Percentiles rank a stretch among this genome's conserved stretches.
phyloP scores from a whole-genome alignment of 2,113 vertebrate genomes.

The Collichthys lucidus region DNA sequence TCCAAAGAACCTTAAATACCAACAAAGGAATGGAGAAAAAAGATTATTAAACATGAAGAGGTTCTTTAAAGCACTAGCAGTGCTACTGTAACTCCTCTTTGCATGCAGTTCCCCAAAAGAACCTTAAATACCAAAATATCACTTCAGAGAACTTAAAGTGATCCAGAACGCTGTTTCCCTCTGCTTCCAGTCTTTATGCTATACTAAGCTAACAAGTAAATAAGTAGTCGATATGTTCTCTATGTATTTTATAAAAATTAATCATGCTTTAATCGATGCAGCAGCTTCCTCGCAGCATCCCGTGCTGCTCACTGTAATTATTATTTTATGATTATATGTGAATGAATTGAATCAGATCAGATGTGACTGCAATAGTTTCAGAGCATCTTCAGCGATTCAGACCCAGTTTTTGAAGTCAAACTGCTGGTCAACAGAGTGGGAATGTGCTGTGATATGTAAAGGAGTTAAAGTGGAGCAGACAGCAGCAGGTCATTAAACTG shows the following conservation, averaged over 20 bases:
- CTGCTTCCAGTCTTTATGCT: background rate
- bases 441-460: conserved; percentile 51
- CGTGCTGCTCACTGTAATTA: conserved; percentile 9
- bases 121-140: too few species aligned
- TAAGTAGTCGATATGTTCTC: background rate
- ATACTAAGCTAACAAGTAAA: background rate
- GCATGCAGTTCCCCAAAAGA: too few species aligned
- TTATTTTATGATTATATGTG: too few species aligned
- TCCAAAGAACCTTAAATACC: too few species aligned
- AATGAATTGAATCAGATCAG: conserved; percentile 1
- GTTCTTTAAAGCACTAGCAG: too few species aligned
- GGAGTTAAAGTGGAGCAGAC: conserved; percentile 68
- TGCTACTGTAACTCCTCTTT: too few species aligned
- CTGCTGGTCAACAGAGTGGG: conserved; percentile 46
- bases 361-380: conserved; percentile 41
- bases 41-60: too few species aligned
- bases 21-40: too few species aligned
- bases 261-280: background rate
- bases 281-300: background rate
- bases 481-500: conserved; percentile 69
- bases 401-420: conserved; percentile 54
- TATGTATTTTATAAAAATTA: background rate
- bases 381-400: conserved; percentile 33
- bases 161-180: background rate
- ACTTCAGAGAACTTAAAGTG: too few species aligned